Evolutionary conservation across 1,140 invertebrate species (phyloP).

Genomic region (Leguminivora glycinivorella): DNA sequence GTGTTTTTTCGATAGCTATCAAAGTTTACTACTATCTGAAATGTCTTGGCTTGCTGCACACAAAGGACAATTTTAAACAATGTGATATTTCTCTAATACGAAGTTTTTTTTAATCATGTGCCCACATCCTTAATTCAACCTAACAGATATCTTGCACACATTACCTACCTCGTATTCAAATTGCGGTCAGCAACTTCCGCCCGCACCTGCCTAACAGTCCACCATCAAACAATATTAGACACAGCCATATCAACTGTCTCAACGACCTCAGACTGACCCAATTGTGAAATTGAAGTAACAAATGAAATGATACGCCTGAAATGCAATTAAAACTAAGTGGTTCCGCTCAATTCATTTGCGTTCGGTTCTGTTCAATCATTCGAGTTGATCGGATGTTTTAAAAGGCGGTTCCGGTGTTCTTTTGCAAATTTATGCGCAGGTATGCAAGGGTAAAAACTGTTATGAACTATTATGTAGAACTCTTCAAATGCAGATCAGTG

Average conservation of each 20-base stretch:
- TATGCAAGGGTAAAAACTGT: background rate
- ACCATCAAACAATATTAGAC: background rate
- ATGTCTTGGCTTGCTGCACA: too few species aligned
- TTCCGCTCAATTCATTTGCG: slow-evolving; percentile 17
- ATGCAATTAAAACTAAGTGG: slow-evolving; percentile 4
- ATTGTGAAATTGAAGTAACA: slow-evolving; percentile 26
- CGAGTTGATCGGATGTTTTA: background rate
- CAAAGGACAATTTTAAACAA: too few species aligned
- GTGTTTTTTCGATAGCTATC: too few species aligned
- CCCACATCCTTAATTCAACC: background rate
- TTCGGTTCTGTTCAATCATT: background rate
- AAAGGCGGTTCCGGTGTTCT: background rate
- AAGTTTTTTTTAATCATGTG: too few species aligned
- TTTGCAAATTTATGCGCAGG: background rate
- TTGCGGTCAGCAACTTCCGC: slow-evolving; percentile 27
- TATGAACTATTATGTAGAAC: background rate
- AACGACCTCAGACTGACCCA: slow-evolving; percentile 19
- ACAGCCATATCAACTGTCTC: slow-evolving; percentile 12
- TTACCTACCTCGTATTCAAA: slow-evolving; percentile 2
- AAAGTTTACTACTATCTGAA: too few species aligned
- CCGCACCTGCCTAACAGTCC: background rate
- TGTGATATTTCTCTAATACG: too few species aligned
- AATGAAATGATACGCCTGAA: slow-evolving; percentile 26
- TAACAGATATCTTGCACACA: background rate
- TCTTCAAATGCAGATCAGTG: background rate